Conservation (phyloP, 2,113 vertebrate species). For the Lathamus discolor region DNA sequence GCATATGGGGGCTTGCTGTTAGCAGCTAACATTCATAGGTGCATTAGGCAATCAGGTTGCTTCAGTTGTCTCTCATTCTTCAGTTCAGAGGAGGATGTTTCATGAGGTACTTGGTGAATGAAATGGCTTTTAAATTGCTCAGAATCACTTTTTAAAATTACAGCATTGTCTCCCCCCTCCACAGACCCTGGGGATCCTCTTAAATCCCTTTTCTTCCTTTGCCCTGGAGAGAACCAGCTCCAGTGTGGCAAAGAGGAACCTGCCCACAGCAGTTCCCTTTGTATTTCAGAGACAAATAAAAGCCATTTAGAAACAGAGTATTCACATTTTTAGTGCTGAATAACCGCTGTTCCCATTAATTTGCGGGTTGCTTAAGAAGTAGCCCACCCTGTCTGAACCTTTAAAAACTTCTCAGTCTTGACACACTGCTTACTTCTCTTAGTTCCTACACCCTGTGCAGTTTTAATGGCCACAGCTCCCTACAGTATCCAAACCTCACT, state of each 20-base stretch:
- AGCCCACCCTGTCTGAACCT: not conserved
- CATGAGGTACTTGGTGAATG: conserved; percentile 37
- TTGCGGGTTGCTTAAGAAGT: not conserved
- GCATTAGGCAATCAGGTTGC: not conserved
- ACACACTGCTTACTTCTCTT: fast-evolving
- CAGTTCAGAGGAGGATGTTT: not conserved
- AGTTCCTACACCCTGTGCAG: not conserved
- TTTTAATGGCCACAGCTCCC: not conserved
- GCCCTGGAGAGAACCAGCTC: not conserved
- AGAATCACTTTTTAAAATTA: not conserved
- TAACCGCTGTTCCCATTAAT: not conserved
- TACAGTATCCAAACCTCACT: not conserved
- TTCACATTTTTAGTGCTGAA: not conserved
- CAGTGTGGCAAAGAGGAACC: not conserved
- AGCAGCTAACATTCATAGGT: not conserved
- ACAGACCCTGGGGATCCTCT: not conserved
- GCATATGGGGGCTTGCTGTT: not conserved
- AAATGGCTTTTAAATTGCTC: conserved; percentile 55
- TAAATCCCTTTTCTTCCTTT: not conserved
- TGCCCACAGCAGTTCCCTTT: not conserved
- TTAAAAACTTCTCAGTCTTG: not conserved
- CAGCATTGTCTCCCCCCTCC: not conserved
- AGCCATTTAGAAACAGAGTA: not conserved
- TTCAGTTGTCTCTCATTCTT: not conserved
- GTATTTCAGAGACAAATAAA: not conserved